Base-by-base conservation (phyloP, 2,797 vertebrate species). In the Esox masquinongy region DNA sequence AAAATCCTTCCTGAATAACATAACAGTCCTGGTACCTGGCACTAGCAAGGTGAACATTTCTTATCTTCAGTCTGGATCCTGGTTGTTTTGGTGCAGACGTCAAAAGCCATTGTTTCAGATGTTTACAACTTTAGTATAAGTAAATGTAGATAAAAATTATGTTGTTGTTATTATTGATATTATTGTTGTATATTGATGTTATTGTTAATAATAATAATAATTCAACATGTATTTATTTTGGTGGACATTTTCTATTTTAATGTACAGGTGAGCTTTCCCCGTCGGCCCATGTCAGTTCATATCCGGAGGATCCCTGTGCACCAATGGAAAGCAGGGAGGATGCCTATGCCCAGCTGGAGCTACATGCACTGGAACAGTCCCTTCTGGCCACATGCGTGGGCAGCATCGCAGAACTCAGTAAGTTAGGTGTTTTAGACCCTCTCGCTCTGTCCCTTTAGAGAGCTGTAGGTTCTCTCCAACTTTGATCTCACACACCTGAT, bases 391-490 rank as follows among this genome's bases (percentile, higher is more conserved):
- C 97, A 0, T 94, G 95, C 0, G 97, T 97, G 43, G 96, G 96
- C 82, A 97, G 97, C 94, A 97, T 99, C 92, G 93, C 96, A 0
- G 97, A 99, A 74, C 94, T 99, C 87, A 98, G 97, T 99, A 67
- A 95, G 97, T 79, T 80, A 59, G 77, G 73, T 72, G 61, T 53
- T 68, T 75, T 34, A 34, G 34, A 34, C 34, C 34, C 17, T 72
- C 12, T 47, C 36, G 59, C n/a, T 64, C 49, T 39, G 53, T 51
- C 49, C 36, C 47, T 17, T 53, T n/a, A 34, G 34, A 34, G 34
- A 34, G 34, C 34, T 5, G 34, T 34, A 34, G 34, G 34, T 5
- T 34, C 5, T 34, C 34, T 34, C 34, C 2, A 34, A 34, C 5
- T 34, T 34, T 34, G n/a, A n/a, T n/a, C n/a, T 34, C 34, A 34